phyloP scores from a whole-genome alignment of 2,797 vertebrate species.

The Pipistrellus pygmaeus region DNA sequence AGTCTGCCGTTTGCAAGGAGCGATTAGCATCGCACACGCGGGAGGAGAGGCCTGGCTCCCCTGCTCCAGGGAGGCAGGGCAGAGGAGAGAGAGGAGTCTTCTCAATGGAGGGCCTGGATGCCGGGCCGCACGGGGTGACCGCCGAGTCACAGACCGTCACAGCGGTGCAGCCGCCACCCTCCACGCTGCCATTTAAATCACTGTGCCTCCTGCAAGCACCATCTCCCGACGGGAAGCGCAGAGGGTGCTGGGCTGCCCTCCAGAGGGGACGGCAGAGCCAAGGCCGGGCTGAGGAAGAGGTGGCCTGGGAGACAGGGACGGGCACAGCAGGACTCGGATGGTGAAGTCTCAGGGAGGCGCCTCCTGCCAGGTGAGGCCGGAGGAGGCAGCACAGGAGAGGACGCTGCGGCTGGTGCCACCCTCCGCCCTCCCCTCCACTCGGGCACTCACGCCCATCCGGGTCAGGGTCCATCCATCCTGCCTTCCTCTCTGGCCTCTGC shows the following conservation, averaged over 20 bases:
- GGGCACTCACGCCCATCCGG: not conserved
- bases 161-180: not conserved
- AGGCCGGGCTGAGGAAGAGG: not conserved
- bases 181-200: not conserved
- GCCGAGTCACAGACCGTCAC: not conserved
- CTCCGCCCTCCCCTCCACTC: rapidly evolving
- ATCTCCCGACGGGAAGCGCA: not conserved
- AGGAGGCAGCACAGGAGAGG: not conserved
- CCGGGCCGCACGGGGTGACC: not conserved
- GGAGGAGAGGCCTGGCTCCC: conserved; percentile 53
- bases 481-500: not conserved
- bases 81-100: conserved; percentile 58
- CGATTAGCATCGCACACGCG: conserved; percentile 60
- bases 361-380: not conserved
- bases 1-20: conserved; percentile 79
- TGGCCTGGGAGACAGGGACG: not conserved
- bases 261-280: not conserved
- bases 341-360: not conserved
- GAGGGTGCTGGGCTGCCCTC: not conserved
- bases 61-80: conserved; percentile 41
- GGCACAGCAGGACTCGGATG: not conserved
- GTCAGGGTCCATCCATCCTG: not conserved
- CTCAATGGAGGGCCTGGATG: conserved; percentile 37
- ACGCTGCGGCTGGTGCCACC: not conserved
- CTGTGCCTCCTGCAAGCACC: not conserved